Percentiles rank a stretch among this genome's conserved stretches.
Evolutionary conservation across 2,888 invertebrate genomes (phyloP).

Genomic region (Homarus gammarus): DNA sequence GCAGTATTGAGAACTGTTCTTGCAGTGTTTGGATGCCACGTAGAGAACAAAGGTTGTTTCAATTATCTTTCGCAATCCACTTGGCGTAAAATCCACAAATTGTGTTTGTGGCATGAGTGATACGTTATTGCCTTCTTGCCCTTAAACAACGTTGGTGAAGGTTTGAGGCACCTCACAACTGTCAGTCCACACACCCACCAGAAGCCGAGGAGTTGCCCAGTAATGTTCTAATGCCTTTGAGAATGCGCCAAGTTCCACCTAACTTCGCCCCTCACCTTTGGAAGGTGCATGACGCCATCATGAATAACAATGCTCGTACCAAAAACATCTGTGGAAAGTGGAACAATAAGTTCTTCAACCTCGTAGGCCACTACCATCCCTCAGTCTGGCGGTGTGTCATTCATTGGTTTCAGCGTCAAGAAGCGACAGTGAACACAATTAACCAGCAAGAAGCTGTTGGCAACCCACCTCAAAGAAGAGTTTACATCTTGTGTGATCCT

Average conservation of each 20-base stretch:
- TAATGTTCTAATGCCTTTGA: conserved; percentile 31
- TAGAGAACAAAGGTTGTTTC: background rate
- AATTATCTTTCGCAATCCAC: background rate
- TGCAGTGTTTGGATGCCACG: background rate
- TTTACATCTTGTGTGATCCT: too few relatives aligned
- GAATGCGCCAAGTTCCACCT: conserved; percentile 10
- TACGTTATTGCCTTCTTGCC: conserved; percentile 18
- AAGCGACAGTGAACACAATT: conserved; percentile 21
- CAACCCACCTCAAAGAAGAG: conserved; percentile 17
- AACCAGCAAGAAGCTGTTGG: conserved; percentile 29
- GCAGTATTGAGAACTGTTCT: background rate
- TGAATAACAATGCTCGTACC: background rate
- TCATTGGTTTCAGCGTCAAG: conserved; percentile 22
- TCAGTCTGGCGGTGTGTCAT: conserved; percentile 15
- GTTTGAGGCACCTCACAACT: conserved; percentile 17
- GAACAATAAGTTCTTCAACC: conserved; percentile 36
- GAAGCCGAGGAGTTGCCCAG: conserved; percentile 17
- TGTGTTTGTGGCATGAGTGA: background rate
- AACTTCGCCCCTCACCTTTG: conserved; percentile 12
- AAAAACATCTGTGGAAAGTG: conserved; percentile 18
- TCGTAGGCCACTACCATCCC: conserved; percentile 11
- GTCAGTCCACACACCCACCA: conserved; percentile 36
- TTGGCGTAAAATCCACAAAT: background rate
- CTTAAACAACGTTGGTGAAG: background rate
- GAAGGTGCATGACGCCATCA: background rate